Evolutionary conservation across 2,888 invertebrate genomes (phyloP).

Genomic region (Andricus quercusramuli): DNA sequence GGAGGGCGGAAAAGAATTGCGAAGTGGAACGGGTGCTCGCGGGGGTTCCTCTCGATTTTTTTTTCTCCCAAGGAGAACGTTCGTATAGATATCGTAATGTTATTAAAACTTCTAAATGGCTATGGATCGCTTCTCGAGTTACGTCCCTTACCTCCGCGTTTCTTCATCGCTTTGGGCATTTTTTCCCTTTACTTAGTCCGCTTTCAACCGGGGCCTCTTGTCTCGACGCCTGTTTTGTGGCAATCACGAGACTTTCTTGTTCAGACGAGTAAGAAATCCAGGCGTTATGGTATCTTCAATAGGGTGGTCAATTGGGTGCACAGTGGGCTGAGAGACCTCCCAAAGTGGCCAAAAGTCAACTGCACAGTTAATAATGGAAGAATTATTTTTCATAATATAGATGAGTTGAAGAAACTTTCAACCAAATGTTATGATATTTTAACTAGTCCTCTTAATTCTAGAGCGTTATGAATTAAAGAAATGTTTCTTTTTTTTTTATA

Average conservation of each 20-base stretch:
- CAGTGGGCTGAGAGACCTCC: accelerated
- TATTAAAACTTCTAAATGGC: slow-evolving; percentile 78
- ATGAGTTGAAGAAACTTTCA: too few species aligned
- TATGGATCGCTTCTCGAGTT: slow-evolving; percentile 71
- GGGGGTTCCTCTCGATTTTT: slow-evolving; percentile 74
- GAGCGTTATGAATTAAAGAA: too few species aligned
- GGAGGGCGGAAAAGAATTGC: slow-evolving; percentile 62
- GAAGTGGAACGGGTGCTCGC: slow-evolving; percentile 63
- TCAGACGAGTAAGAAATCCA: slow-evolving; percentile 52
- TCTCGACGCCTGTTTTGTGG: slow-evolving; percentile 58
- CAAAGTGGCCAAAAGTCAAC: accelerated
- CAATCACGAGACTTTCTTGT: slow-evolving; percentile 51
- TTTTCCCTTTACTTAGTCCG: slow-evolving; percentile 60
- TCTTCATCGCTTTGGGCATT: slow-evolving; percentile 66
- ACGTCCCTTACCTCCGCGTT: slow-evolving; percentile 60
- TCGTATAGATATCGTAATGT: slow-evolving; percentile 74
- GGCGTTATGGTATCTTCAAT: slow-evolving; percentile 47
- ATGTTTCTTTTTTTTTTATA: too few species aligned
- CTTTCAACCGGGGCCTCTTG: slow-evolving; percentile 45
- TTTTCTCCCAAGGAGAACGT: slow-evolving; percentile 56
- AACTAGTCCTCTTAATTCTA: too few species aligned
- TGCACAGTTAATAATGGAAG: too few species aligned
- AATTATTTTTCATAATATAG: too few species aligned
- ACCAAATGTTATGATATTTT: too few species aligned
- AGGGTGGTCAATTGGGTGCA: too few species aligned